Base-by-base conservation (phyloP, 1,140 invertebrate species). In the Oscheius sp. region DNA sequence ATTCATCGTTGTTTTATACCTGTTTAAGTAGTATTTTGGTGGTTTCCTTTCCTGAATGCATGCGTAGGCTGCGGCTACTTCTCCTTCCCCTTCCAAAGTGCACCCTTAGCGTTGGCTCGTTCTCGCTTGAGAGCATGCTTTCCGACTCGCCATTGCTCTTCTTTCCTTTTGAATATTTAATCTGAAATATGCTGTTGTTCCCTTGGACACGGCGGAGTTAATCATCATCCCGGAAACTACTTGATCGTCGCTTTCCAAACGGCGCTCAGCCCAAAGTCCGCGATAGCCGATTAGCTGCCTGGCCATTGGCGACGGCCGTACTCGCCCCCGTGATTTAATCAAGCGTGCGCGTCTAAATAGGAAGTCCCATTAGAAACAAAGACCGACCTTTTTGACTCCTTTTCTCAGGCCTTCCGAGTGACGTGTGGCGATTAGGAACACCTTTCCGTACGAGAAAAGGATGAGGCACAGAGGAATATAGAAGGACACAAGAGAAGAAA, bases 401-500 rank as follows among this genome's bases (percentile, higher is more conserved):
- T 49, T 77, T 58, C 82, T 78, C 52, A 84, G 67, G n/a, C 77
- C 79, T 58, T 79, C 61, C 13, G 82, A 81, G 70, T 83, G 82
- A 31, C 82, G 71, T 55, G 82, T 84, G 20, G 82, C 82, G 73
- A 84, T 82, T 52, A 81, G 45, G 67, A 83, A 84, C 28, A 82
- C 80, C 28, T 79, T 73, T 62, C 81, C 82, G 61, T 83, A 83
- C 15, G 82, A 80, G 75, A 84, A 83, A 4, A 83, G 63, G 75
- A 83, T 83, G 28, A 83, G 71, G 38, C 79, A 77, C 15, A 83
- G 66, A 26, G 82, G 82, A 66, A 83, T 82, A 73, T 83, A 83
- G 55, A 83, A 83, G 18, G 82, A 84, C 32, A 83, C 80, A 32
- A 83, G 34, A 18, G 82, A 82, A 1, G 82, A 83, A 62, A 83